Conservation (phyloP, 2,113 vertebrate genomes). For the Alligator sinensis region DNA sequence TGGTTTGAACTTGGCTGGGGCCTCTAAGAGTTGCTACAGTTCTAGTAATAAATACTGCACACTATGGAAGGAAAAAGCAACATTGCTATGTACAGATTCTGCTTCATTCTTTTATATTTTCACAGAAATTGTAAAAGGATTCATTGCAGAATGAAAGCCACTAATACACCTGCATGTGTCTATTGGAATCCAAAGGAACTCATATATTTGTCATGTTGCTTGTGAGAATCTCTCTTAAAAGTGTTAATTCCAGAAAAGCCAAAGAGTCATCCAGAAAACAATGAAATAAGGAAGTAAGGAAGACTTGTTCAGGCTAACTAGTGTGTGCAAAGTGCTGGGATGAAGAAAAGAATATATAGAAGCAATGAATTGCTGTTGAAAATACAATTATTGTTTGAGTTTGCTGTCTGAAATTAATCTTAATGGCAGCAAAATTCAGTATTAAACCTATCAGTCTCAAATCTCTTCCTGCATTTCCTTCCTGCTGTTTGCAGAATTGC, state of each 20-base stretch:
- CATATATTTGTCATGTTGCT: background rate
- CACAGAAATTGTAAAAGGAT: background rate
- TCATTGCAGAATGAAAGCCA: background rate
- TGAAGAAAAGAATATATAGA: background rate
- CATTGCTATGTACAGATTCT: background rate
- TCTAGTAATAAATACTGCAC: background rate
- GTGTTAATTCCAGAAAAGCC: background rate
- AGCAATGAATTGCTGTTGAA: background rate
- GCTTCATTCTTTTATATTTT: background rate
- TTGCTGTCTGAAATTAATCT: background rate
- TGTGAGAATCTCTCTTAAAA: background rate
- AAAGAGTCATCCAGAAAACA: background rate
- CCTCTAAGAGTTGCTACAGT: background rate
- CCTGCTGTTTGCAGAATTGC: background rate
- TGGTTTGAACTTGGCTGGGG: background rate
- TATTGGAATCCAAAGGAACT: background rate
- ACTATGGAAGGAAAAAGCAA: background rate
- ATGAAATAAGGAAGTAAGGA: background rate
- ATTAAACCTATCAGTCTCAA: background rate
- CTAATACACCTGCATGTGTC: background rate
- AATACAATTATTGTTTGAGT: background rate
- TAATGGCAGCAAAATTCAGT: background rate
- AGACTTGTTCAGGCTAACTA: background rate
- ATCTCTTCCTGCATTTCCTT: slow-evolving; percentile 2
- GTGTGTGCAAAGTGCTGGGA: background rate